Conservation (phyloP, 2,113 vertebrate species). For the Pelecanoides urinatrix region DNA sequence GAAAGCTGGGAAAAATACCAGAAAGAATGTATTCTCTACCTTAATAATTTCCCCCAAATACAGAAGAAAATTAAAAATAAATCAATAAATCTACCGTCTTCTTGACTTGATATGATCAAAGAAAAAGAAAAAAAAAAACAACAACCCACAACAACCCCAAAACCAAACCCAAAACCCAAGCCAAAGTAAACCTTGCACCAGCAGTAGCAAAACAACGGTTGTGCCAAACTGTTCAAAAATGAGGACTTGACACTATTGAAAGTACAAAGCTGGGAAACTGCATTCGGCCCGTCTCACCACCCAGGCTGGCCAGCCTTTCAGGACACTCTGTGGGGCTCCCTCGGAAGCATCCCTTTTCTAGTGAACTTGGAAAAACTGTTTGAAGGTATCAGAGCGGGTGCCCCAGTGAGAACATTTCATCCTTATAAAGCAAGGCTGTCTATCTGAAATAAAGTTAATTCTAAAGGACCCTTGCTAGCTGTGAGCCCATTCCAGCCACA, state of each 20-base stretch:
- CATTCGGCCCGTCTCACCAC: not conserved
- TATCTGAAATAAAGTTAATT: not conserved
- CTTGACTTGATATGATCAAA: not conserved
- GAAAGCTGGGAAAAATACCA: not conserved
- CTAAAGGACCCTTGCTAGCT: not conserved
- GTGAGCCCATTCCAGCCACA: fast-evolving
- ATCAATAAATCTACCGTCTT: not conserved
- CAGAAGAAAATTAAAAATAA: not conserved
- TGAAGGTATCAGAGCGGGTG: not conserved
- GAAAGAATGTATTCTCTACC: not conserved
- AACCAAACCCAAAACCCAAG: fast-evolving
- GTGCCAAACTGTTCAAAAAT: not conserved
- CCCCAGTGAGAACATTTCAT: not conserved
- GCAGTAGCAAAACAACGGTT: not conserved
- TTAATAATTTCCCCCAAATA: not conserved
- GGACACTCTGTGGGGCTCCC: not conserved
- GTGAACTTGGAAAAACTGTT: not conserved
- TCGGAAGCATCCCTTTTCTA: not conserved
- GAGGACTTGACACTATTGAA: fast-evolving
- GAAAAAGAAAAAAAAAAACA: not conserved
- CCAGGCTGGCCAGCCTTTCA: not conserved
- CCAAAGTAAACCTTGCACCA: not conserved
- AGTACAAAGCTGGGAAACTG: not conserved
- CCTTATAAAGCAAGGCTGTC: not conserved
- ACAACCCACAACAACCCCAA: too few relatives aligned